Evolutionary conservation across 2,113 vertebrate genomes (phyloP).

Genomic region (Petroica traversi): DNA sequence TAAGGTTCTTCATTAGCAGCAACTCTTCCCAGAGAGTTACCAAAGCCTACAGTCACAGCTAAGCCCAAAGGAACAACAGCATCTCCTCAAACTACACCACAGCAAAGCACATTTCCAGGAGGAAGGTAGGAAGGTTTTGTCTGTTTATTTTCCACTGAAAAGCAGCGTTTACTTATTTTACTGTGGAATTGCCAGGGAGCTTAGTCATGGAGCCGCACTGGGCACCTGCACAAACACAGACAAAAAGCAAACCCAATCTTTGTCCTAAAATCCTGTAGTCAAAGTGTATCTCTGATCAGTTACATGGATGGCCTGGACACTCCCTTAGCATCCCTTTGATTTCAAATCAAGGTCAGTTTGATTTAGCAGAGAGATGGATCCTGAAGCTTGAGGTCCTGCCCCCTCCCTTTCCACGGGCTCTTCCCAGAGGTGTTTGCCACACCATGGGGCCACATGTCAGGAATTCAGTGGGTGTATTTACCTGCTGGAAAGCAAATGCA

Average conservation of each 20-base stretch:
- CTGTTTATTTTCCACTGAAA: neutral
- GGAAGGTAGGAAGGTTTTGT: neutral
- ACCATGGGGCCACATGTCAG: fast-evolving
- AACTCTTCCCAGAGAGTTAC: neutral
- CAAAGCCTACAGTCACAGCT: neutral
- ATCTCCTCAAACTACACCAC: neutral
- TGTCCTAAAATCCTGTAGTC: neutral
- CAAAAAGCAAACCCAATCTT: neutral
- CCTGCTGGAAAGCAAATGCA: neutral
- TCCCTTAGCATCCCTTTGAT: neutral
- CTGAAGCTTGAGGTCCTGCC: neutral
- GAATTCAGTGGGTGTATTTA: conserved; percentile 43
- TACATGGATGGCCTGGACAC: neutral
- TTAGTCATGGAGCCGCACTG: neutral
- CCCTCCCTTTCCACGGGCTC: neutral
- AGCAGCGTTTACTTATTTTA: neutral
- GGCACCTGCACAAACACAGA: neutral
- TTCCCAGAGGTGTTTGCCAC: neutral
- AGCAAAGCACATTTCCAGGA: neutral
- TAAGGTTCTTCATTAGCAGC: neutral
- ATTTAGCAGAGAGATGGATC: neutral
- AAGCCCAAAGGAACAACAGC: neutral
- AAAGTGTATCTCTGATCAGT: neutral
- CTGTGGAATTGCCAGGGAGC: neutral
- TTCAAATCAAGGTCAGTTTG: neutral